Evolutionary conservation across 1,140 invertebrate species (phyloP).

Genomic region (Oryzaephilus surinamensis): DNA sequence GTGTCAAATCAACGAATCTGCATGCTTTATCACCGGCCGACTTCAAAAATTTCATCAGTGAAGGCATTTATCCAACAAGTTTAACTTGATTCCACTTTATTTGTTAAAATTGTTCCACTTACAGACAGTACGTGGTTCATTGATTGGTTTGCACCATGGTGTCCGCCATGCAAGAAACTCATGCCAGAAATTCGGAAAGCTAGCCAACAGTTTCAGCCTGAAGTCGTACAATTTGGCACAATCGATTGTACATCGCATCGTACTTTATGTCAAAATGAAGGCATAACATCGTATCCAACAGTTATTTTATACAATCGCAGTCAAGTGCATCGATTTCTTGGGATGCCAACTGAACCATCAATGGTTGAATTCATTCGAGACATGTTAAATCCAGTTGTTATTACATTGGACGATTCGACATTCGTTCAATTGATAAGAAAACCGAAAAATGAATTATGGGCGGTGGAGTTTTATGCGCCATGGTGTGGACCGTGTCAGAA

Average conservation of each 20-base stretch:
- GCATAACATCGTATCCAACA: conserved; percentile 63
- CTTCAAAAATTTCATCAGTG: conserved; percentile 42
- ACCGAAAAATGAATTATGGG: conserved; percentile 59
- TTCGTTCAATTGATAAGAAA: conserved; percentile 50
- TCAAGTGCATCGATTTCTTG: conserved; percentile 47
- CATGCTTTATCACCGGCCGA: conserved; percentile 50
- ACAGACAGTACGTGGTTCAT: conserved; percentile 60
- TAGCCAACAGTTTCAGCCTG: conserved; percentile 42
- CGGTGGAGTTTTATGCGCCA: conserved; percentile 80
- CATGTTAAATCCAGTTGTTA: conserved; percentile 43
- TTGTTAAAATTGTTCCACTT: conserved; percentile 35
- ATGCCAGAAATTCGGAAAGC: conserved; percentile 63
- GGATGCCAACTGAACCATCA: conserved; percentile 46
- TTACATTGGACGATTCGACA: conserved; percentile 41
- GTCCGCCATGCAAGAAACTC: conserved; percentile 67
- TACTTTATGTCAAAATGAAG: conserved; percentile 46
- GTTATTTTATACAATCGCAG: conserved; percentile 59
- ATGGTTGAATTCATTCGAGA: conserved; percentile 62
- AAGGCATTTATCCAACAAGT: no score
- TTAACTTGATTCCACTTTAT: conserved; percentile 11
- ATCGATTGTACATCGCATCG: conserved; percentile 50
- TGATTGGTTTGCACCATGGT: conserved; percentile 77
- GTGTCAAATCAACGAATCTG: conserved; percentile 50
- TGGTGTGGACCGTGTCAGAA: conserved; percentile 76
- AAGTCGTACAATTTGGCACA: conserved; percentile 53